Conservation (phyloP, 2,888 invertebrate genomes). For the Agonopterix arenella region DNA sequence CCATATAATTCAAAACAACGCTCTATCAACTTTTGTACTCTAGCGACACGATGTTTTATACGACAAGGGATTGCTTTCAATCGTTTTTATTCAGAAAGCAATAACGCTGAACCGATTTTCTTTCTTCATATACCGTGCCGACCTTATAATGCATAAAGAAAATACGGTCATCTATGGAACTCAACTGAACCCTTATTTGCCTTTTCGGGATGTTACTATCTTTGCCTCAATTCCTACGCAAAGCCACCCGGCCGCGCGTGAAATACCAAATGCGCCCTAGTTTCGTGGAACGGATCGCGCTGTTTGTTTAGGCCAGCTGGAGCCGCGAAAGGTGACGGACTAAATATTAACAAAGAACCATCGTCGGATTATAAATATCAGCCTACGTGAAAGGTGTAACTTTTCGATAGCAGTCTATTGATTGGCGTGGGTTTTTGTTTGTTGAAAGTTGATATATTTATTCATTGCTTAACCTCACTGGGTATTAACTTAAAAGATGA, state of each 20-base stretch:
- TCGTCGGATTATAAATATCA: conserved; percentile 46
- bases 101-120: conserved; percentile 55
- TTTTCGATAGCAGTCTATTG: conserved; percentile 28
- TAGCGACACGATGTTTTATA: conserved; percentile 44
- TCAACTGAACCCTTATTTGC: conserved; percentile 66
- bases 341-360: conserved; percentile 57
- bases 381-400: conserved; percentile 28
- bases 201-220: conserved; percentile 68
- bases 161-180: conserved; percentile 63
- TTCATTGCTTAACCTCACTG: conserved; percentile 16
- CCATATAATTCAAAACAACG: conserved; percentile 39
- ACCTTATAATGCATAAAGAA: conserved; percentile 65
- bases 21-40: conserved; percentile 33
- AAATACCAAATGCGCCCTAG: conserved; percentile 74
- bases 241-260: conserved; percentile 66
- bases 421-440: conserved; percentile 13
- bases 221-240: conserved; percentile 65
- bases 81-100: conserved; percentile 50
- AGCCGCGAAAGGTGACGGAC: conserved; percentile 58
- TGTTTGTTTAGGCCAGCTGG: conserved; percentile 68
- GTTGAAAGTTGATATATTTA: not conserved
- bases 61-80: conserved; percentile 50
- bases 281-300: conserved; percentile 63
- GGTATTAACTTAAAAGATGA: conserved; percentile 23
- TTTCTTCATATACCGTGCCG: conserved; percentile 43